Conservation (phyloP, 2,797 vertebrate genomes). For the Urocyon cinereoargenteus region DNA sequence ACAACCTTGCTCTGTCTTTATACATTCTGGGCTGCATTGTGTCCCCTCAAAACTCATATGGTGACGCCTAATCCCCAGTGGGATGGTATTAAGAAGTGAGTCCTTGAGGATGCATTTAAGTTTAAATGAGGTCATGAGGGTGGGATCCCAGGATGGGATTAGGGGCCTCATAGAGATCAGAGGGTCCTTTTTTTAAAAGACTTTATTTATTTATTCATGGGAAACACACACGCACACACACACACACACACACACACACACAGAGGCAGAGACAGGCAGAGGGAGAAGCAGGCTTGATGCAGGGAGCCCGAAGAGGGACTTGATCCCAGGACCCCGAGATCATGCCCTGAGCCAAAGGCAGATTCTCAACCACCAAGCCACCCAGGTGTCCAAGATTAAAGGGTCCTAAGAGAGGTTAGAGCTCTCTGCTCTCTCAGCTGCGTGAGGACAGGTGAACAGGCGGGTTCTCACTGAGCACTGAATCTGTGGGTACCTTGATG, state of each 20-base stretch:
- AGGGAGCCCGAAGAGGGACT: too few relatives aligned
- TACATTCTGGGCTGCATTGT: not conserved
- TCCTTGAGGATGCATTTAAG: not conserved
- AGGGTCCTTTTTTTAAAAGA: too few relatives aligned
- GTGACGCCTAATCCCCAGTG: not conserved
- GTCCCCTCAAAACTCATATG: not conserved
- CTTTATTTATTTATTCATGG: too few relatives aligned
- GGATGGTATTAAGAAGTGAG: not conserved
- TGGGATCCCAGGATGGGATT: not conserved
- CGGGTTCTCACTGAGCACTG: rapidly evolving
- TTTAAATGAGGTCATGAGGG: not conserved
- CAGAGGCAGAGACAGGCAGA: too few relatives aligned
- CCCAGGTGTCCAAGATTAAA: not conserved
- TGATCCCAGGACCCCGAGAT: too few relatives aligned
- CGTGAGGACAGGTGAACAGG: not conserved
- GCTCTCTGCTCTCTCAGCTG: not conserved
- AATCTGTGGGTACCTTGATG: not conserved
- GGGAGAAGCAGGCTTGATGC: too few relatives aligned
- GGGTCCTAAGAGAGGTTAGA: not conserved
- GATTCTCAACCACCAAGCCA: too few relatives aligned
- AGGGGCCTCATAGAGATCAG: not conserved
- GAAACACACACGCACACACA: too few relatives aligned
- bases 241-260: too few relatives aligned
- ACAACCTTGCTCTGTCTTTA: not conserved
- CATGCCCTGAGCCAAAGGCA: too few relatives aligned